phyloP scores from a whole-genome alignment of 2,888 invertebrate species.

The Zygogramma bicolorata region DNA sequence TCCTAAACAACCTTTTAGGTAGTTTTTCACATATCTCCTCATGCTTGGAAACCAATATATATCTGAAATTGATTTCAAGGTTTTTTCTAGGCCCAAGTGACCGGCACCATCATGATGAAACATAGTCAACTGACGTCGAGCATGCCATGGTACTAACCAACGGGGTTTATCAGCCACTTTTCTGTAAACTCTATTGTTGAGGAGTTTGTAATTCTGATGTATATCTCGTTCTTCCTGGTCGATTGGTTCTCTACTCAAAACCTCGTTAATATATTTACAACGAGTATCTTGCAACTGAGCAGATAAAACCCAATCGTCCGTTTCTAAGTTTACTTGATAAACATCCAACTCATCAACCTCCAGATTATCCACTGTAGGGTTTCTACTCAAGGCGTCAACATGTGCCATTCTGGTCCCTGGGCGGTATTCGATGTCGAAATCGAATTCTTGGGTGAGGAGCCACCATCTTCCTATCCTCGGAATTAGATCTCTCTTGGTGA shows the following conservation, averaged over 20 bases:
- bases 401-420: constrained; percentile 24
- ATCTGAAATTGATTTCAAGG: constrained; percentile 50
- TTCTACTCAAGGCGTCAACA: constrained; percentile 42
- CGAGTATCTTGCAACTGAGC: constrained; percentile 37
- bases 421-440: constrained; percentile 41
- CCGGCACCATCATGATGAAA: constrained; percentile 60
- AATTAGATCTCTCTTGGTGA: constrained; percentile 50
- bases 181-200: constrained; percentile 23
- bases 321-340: not conserved
- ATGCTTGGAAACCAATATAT: constrained; percentile 57
- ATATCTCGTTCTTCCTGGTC: constrained; percentile 27
- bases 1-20: constrained; percentile 59
- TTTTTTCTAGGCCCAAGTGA: constrained; percentile 59
- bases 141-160: constrained; percentile 42
- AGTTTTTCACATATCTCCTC: constrained; percentile 57
- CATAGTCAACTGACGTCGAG: constrained; percentile 43
- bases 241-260: constrained; percentile 27
- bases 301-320: constrained; percentile 40
- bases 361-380: constrained; percentile 13
- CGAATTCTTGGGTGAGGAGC: constrained; percentile 49
- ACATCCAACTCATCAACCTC: not conserved
- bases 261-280: constrained; percentile 21
- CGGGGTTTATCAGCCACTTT: constrained; percentile 13
- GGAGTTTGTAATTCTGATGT: constrained; percentile 28
- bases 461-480: constrained; percentile 47